phyloP scores from a whole-genome alignment of 30 jellyfish, hydroid and myxozoan species.

The Euphysa ruthae region DNA sequence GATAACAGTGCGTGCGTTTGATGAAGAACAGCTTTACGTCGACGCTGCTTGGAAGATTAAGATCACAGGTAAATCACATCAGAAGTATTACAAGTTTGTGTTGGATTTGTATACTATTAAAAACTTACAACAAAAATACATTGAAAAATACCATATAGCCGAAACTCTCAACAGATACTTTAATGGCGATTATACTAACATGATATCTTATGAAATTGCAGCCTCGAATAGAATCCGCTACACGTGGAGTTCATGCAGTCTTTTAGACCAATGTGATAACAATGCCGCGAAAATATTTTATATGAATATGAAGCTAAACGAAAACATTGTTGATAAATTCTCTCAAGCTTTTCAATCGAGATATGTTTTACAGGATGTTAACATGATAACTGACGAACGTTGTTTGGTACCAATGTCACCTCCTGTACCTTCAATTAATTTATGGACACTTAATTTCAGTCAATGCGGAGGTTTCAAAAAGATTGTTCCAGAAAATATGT shows the following conservation, averaged over 20 bases:
- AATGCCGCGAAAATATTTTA: constrained; percentile 34
- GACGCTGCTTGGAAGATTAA: constrained; percentile 49
- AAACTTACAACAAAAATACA: constrained; percentile 8
- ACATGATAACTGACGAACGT: constrained; percentile 6
- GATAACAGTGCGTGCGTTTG: constrained; percentile 75
- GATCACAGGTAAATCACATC: constrained; percentile 45
- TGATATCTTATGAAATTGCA: constrained; percentile 17
- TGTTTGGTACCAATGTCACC: constrained; percentile 63
- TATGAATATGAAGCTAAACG: not conserved
- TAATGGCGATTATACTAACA: constrained; percentile 31
- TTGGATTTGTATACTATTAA: constrained; percentile 24
- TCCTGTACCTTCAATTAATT: constrained; percentile 36
- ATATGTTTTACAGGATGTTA: constrained; percentile 21
- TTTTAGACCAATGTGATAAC: constrained; percentile 58
- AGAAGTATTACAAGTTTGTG: constrained; percentile 31
- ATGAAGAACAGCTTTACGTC: constrained; percentile 42
- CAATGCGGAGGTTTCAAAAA: constrained; percentile 67
- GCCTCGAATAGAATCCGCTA: constrained; percentile 9
- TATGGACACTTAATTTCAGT: constrained; percentile 37
- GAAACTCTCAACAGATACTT: constrained; percentile 24
- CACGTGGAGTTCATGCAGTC: constrained; percentile 51
- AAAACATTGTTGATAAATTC: constrained; percentile 25
- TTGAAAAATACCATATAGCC: constrained; percentile 29
- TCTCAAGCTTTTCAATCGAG: constrained; percentile 14
- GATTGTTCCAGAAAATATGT: constrained; percentile 49